Evolutionary conservation across 2,797 vertebrate species (phyloP).

Genomic region (Caiman crocodilus): DNA sequence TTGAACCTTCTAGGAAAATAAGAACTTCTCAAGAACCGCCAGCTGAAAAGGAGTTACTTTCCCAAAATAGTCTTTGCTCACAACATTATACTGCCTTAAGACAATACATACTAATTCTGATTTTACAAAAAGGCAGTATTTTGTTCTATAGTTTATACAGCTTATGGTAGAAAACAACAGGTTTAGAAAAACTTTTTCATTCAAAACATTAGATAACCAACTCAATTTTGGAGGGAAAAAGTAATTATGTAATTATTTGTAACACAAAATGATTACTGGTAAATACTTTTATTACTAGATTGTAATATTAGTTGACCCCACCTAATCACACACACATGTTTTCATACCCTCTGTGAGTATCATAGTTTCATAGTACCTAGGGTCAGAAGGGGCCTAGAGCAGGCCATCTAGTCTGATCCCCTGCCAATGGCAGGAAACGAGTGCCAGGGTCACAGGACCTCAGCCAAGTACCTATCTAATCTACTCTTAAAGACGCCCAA

Average conservation of each 20-base stretch:
- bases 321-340: background rate
- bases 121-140: background rate
- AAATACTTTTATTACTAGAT: background rate
- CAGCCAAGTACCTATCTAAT: no score
- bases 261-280: background rate
- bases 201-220: background rate
- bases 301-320: background rate
- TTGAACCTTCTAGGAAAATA: background rate
- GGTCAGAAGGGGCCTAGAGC: no score
- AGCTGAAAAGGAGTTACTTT: background rate
- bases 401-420: no score
- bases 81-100: background rate
- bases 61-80: background rate
- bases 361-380: no score
- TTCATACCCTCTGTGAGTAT: slow-evolving; percentile 5
- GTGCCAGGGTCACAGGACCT: no score
- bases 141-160: background rate
- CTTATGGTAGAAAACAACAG: slow-evolving; percentile 14
- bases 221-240: background rate
- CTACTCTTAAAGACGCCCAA: no score
- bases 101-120: background rate
- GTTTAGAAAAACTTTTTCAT: background rate
- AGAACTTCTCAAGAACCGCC: background rate
- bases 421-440: no score
- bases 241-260: background rate